These are phyloP conservation scores for Neogobius melanostomus DNA, from an alignment of 2,113 vertebrate genomes.

Conservation along the genomic window DNA sequence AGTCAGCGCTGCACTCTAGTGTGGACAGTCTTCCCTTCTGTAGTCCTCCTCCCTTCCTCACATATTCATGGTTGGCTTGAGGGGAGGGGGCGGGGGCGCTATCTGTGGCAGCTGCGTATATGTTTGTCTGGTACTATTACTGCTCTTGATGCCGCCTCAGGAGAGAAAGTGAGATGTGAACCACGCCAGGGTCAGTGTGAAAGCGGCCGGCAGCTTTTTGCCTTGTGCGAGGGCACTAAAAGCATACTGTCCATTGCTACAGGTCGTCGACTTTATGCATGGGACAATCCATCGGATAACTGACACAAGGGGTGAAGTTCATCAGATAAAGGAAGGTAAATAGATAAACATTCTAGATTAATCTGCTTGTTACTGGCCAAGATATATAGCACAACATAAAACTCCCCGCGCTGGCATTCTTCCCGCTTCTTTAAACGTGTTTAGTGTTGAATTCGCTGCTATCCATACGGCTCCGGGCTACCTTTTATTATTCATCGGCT, in stretches of 20 bases:
- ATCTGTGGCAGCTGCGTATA: slow-evolving; percentile 46
- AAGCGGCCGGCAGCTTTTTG: slow-evolving; percentile 52
- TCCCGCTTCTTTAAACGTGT: slow-evolving; percentile 25
- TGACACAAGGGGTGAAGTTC: slow-evolving; percentile 15
- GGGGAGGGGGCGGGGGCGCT: slow-evolving; percentile 9
- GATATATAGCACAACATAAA: slow-evolving; percentile 12
- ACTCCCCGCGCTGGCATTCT: slow-evolving; percentile 10
- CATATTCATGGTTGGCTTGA: slow-evolving; percentile 28
- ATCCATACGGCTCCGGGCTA: slow-evolving; percentile 38
- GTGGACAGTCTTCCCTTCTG: not conserved
- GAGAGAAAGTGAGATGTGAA: slow-evolving; percentile 52
- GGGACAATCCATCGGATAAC: slow-evolving; percentile 20
- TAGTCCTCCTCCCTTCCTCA: not conserved
- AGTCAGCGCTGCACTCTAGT: slow-evolving; percentile 51
- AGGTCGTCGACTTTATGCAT: slow-evolving; percentile 44
- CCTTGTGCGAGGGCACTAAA: slow-evolving; percentile 38
- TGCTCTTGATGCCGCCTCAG: slow-evolving; percentile 59
- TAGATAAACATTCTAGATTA: slow-evolving; percentile 28
- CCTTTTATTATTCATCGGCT: slow-evolving; percentile 61
- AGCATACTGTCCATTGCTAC: slow-evolving; percentile 30
- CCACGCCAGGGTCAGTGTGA: slow-evolving; percentile 49
- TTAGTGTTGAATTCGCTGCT: slow-evolving; percentile 17
- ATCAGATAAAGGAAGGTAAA: slow-evolving; percentile 26
- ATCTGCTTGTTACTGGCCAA: slow-evolving; percentile 28
- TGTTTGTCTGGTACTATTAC: slow-evolving; percentile 67